phyloP scores from a whole-genome alignment of 1,140 invertebrate genomes.

The Neelides sp. region DNA sequence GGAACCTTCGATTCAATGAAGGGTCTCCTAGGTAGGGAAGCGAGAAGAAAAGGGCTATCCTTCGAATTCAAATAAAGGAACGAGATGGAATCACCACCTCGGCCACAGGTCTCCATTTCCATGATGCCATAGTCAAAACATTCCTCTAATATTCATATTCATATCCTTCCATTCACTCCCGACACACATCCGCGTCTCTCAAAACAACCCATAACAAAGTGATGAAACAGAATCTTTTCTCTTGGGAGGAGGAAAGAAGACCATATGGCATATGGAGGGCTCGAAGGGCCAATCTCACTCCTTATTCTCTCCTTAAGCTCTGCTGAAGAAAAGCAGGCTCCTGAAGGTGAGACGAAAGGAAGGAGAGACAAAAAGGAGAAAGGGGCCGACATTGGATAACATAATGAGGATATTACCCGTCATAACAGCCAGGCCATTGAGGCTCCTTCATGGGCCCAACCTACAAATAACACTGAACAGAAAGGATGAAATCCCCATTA shows the following conservation, averaged over 20 bases:
- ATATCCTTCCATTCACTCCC: no score
- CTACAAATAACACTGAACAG: no score
- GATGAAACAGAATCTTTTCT: background rate
- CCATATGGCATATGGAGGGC: conserved; percentile 13
- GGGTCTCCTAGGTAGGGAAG: no score
- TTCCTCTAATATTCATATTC: conserved; percentile 7
- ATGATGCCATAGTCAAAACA: conserved; percentile 13
- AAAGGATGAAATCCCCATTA: no score
- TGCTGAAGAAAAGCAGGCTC: background rate
- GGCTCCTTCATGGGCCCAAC: background rate
- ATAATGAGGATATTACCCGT: conserved; percentile 26
- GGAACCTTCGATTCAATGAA: conserved; percentile 7
- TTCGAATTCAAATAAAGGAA: no score
- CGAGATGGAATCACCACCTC: no score
- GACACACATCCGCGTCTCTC: conserved; percentile 8
- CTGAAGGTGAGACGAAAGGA: conserved; percentile 4
- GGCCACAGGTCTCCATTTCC: conserved; percentile 13
- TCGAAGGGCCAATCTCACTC: no score
- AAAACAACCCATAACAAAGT: no score
- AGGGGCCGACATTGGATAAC: conserved; percentile 20
- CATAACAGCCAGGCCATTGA: conserved; percentile 12
- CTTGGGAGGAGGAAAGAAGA: conserved; percentile 5
- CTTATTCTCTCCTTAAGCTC: no score
- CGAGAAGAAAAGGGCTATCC: no score
- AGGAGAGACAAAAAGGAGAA: background rate